Percentiles rank a stretch among this genome's conserved stretches.
phyloP scores from a whole-genome alignment of 2,797 vertebrate species.

The Hypotaenidia philippensis region DNA sequence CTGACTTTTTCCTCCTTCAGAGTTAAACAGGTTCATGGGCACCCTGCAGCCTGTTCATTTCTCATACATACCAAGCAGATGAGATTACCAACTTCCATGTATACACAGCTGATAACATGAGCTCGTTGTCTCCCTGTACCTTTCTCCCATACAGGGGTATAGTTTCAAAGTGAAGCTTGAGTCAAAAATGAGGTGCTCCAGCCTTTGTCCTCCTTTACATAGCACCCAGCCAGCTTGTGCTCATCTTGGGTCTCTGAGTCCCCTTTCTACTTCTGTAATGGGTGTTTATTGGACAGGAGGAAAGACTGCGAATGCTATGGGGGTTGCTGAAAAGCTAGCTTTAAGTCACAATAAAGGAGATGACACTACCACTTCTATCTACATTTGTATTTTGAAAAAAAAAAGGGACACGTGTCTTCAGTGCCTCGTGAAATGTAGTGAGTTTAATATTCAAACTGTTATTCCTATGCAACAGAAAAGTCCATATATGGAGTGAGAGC shows the following conservation, averaged over 20 bases:
- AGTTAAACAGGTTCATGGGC: not conserved
- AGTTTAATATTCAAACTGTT: not conserved
- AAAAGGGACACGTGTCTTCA: not conserved
- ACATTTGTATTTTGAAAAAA: not conserved
- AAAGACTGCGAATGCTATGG: not conserved
- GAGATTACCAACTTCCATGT: not conserved
- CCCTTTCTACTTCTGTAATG: not conserved
- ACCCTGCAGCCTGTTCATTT: not conserved
- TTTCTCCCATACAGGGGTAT: not conserved
- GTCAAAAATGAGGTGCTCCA: not conserved
- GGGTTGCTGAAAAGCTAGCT: not conserved
- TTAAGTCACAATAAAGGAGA: not conserved
- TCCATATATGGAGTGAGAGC: not conserved
- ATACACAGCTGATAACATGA: not conserved
- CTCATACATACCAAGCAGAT: not conserved
- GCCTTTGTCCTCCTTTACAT: not conserved
- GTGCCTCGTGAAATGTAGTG: not conserved
- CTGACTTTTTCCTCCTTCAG: not conserved
- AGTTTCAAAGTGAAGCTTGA: not conserved
- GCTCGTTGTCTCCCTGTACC: accelerated
- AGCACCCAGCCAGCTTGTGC: not conserved
- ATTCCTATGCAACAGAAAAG: not conserved
- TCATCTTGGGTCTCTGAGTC: not conserved
- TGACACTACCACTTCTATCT: not conserved
- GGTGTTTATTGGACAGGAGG: not conserved